A percentile compares a stretch with the other conserved stretches of the same genome.
phyloP scores from a whole-genome alignment of 1,140 invertebrate species.

The Limonius californicus region DNA sequence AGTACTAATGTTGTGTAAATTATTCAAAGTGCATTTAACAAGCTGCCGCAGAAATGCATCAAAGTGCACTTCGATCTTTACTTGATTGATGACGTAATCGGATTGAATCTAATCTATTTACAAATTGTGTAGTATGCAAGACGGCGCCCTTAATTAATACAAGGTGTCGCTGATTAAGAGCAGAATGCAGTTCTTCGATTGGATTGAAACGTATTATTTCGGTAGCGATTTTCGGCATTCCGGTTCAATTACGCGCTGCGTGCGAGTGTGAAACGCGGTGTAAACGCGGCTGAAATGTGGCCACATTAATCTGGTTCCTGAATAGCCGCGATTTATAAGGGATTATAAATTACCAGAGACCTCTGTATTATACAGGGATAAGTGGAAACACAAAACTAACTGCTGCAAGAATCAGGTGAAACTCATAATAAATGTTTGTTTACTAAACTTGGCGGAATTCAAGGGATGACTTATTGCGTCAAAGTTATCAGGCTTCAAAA shows the following conservation, averaged over 20 bases:
- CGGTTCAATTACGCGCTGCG: constrained; percentile 18
- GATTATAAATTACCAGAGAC: constrained; percentile 17
- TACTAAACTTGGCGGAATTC: too few relatives aligned
- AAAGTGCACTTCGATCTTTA: constrained; percentile 39
- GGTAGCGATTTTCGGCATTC: constrained; percentile 11
- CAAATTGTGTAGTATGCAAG: neutral
- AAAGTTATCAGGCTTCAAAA: too few relatives aligned
- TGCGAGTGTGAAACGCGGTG: constrained; percentile 22
- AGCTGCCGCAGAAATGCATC: constrained; percentile 36
- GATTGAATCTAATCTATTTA: constrained; percentile 30
- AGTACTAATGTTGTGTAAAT: constrained; percentile 41
- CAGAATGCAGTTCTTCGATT: neutral
- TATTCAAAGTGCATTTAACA: constrained; percentile 40
- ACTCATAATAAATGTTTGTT: neutral
- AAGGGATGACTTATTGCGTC: too few relatives aligned
- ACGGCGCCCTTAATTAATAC: neutral
- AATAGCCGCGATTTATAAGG: constrained; percentile 21
- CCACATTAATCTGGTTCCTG: constrained; percentile 21
- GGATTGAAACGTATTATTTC: neutral
- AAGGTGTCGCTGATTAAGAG: neutral
- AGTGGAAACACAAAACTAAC: neutral
- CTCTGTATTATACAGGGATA: neutral
- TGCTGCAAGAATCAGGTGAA: neutral
- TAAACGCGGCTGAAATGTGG: constrained; percentile 22
- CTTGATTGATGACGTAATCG: constrained; percentile 41